phyloP scores from a whole-genome alignment of 2,888 invertebrate genomes.

The Xestia sexstrigata region DNA sequence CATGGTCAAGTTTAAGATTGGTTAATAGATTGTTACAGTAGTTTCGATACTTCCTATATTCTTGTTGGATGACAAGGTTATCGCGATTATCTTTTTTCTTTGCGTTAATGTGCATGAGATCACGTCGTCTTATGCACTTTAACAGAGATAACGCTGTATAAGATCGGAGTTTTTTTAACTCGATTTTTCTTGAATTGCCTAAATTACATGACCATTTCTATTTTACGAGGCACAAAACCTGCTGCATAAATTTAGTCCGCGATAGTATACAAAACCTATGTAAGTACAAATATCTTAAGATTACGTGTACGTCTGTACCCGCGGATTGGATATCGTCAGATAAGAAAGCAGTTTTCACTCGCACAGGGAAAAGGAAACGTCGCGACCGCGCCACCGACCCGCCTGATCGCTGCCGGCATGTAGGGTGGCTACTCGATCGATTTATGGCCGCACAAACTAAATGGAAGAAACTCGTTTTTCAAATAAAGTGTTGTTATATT shows the following conservation, averaged over 20 bases:
- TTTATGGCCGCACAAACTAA: background rate
- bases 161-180: background rate
- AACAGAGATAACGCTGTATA: background rate
- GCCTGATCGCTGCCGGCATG: conserved; percentile 66
- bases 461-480: background rate
- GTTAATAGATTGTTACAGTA: too few species aligned
- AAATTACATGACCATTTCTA: background rate
- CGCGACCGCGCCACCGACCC: conserved; percentile 28
- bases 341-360: conserved; percentile 82
- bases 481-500: background rate
- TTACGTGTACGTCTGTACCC: conserved; percentile 51
- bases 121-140: too few species aligned
- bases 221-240: background rate
- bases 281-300: conserved; percentile 51
- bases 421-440: conserved; percentile 30
- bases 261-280: conserved; percentile 3
- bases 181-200: background rate
- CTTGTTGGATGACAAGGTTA: too few species aligned
- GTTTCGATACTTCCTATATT: too few species aligned
- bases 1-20: too few species aligned
- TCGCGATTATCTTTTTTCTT: too few species aligned
- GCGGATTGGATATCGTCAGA: conserved; percentile 72
- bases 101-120: too few species aligned
- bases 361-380: conserved; percentile 78
- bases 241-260: background rate